A percentile compares a stretch with the other conserved stretches of the same genome.
These are phyloP conservation scores for Zaprionus taronus DNA, from an alignment of 1,140 invertebrate species.

Conservation along the genomic window DNA sequence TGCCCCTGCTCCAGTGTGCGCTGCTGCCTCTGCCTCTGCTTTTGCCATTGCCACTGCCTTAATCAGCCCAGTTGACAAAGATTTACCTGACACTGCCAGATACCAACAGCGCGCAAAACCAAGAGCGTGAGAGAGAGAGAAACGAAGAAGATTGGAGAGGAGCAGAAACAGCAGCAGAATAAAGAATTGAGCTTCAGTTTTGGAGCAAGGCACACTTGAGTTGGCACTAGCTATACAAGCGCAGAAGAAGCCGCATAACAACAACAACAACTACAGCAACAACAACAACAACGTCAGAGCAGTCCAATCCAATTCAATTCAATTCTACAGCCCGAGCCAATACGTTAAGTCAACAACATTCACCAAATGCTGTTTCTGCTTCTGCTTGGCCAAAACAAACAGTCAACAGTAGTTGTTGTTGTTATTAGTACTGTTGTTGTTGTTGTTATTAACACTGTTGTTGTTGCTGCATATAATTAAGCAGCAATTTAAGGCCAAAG, in stretches of 20 bases:
- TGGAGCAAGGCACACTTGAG: conserved; percentile 38
- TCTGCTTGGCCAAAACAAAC: conserved; percentile 57
- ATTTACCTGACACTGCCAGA: conserved; percentile 78
- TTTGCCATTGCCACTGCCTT: conserved; percentile 21
- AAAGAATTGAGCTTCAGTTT: conserved; percentile 30
- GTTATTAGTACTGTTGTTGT: conserved; percentile 17
- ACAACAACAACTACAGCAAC: neutral
- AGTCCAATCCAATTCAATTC: conserved; percentile 25
- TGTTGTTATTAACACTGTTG: neutral
- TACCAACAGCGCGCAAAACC: conserved; percentile 45
- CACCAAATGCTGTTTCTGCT: conserved; percentile 41
- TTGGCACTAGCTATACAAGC: conserved; percentile 64
- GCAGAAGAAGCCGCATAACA: conserved; percentile 8
- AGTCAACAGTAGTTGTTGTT: conserved; percentile 32
- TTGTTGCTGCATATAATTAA: conserved; percentile 67
- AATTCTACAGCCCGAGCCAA: conserved; percentile 43
- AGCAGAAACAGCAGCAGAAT: conserved; percentile 34
- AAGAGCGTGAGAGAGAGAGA: conserved; percentile 29
- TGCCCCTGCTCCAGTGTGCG: conserved; percentile 41
- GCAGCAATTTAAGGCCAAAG: conserved; percentile 54
- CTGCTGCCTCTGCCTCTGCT: neutral
- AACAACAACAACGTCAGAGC: conserved; percentile 8
- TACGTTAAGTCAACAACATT: conserved; percentile 74
- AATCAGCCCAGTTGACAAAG: conserved; percentile 77
- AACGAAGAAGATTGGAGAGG: neutral